phyloP scores from a whole-genome alignment of 2,113 vertebrate genomes.

The Antechinus flavipes region DNA sequence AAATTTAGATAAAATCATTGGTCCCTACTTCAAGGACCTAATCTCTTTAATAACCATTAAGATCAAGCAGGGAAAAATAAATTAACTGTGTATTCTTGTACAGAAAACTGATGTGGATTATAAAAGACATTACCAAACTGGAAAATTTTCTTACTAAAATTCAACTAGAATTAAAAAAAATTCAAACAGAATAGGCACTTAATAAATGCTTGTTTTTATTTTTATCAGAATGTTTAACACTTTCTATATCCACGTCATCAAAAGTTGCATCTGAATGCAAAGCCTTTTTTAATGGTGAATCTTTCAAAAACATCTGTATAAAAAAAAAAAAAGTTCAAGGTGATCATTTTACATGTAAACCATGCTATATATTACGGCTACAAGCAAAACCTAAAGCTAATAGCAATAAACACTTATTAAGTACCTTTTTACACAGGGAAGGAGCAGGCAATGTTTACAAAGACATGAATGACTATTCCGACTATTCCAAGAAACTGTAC shows the following conservation, averaged over 20 bases:
- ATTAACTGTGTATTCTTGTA: background rate
- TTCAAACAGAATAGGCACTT: background rate
- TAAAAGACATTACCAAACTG: background rate
- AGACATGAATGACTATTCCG: background rate
- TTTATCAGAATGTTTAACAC: background rate
- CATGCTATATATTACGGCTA: background rate
- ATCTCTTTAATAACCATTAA: background rate
- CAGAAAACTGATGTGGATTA: background rate
- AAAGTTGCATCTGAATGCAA: background rate
- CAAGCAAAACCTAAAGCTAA: background rate
- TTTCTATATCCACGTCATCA: background rate
- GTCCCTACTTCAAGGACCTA: background rate
- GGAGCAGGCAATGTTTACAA: background rate
- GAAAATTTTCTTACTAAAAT: background rate
- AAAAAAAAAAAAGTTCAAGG: background rate
- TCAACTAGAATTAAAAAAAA: background rate
- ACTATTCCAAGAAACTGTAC: background rate
- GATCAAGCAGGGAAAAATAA: background rate
- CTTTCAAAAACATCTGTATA: background rate
- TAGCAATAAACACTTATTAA: background rate
- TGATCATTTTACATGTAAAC: background rate
- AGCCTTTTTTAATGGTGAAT: background rate
- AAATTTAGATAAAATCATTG: background rate
- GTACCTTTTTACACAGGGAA: background rate
- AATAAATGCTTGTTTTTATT: background rate